Evolutionary conservation across 2,888 invertebrate species (phyloP).

Genomic region (Chouioia cunea): DNA sequence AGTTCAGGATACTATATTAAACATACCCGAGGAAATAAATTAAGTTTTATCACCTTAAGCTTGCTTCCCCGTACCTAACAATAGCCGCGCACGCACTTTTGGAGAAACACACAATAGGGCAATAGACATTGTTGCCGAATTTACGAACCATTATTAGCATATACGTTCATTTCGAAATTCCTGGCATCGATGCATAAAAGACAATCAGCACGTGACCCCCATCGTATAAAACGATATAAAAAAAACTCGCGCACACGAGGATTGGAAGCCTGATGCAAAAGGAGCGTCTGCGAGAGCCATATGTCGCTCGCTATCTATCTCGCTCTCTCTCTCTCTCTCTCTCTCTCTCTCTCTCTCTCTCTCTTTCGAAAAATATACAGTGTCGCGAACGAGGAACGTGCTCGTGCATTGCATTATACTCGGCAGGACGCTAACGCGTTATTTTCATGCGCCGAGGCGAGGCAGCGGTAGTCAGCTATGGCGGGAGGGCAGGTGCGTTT

Average conservation of each 20-base stretch:
- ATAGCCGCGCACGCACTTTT: conserved; percentile 1
- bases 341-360: too few relatives aligned
- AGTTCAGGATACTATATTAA: background rate
- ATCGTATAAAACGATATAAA: background rate
- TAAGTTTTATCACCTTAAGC: conserved; percentile 14
- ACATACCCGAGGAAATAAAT: conserved; percentile 16
- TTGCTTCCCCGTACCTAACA: background rate
- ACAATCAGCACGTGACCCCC: background rate
- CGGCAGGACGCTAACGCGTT: conserved; percentile 42
- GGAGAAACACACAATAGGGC: conserved; percentile 17
- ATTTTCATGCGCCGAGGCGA: conserved; percentile 43
- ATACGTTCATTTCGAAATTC: conserved; percentile 2
- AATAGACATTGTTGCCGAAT: conserved; percentile 10
- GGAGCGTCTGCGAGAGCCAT: conserved; percentile 23
- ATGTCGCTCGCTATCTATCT: conserved; percentile 38
- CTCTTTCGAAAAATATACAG: too few relatives aligned
- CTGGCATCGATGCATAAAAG: background rate
- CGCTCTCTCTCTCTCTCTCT: too few relatives aligned
- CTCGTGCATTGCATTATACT: conserved; percentile 15
- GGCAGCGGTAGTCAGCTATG: conserved; percentile 39
- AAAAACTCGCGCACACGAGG: background rate
- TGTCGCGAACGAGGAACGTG: background rate
- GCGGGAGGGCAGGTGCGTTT: conserved; percentile 35
- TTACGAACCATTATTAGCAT: conserved; percentile 41
- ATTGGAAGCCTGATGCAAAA: conserved; percentile 4